phyloP scores from a whole-genome alignment of 1,140 invertebrate species.

The Diabrotica virgifera region DNA sequence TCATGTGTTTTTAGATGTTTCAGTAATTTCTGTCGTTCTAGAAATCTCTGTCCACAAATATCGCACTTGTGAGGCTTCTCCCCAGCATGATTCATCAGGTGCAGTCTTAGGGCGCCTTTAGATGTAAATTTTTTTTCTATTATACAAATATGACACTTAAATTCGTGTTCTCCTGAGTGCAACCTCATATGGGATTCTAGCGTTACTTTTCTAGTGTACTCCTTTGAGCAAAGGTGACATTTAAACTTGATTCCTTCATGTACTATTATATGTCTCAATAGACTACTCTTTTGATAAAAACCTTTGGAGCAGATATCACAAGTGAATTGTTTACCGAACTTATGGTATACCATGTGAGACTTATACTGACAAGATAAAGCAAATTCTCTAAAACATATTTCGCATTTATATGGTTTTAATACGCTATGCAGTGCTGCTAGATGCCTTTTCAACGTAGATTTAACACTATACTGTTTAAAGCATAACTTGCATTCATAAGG shows the following conservation, averaged over 20 bases:
- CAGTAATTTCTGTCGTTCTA: neutral
- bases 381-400: neutral
- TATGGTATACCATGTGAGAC: neutral
- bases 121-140: constrained; percentile 67
- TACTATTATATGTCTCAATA: neutral
- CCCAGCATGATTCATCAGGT: constrained; percentile 70
- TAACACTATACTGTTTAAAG: constrained; percentile 59
- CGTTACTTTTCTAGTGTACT: neutral
- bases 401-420: neutral
- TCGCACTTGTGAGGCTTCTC: constrained; percentile 66
- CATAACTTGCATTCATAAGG: constrained; percentile 43
- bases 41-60: constrained; percentile 51
- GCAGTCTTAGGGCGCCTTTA: constrained; percentile 48
- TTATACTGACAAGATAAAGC: neutral
- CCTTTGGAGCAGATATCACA: neutral
- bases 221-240: neutral
- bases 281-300: neutral
- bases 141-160: constrained; percentile 68
- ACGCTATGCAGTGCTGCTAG: neutral
- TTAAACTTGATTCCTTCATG: neutral
- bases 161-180: constrained; percentile 73
- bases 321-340: neutral
- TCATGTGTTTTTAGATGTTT: neutral
- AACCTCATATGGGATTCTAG: constrained; percentile 54
- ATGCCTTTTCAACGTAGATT: constrained; percentile 72